Conservation (phyloP, 2,888 invertebrate genomes). For the Lasius platythorax region DNA sequence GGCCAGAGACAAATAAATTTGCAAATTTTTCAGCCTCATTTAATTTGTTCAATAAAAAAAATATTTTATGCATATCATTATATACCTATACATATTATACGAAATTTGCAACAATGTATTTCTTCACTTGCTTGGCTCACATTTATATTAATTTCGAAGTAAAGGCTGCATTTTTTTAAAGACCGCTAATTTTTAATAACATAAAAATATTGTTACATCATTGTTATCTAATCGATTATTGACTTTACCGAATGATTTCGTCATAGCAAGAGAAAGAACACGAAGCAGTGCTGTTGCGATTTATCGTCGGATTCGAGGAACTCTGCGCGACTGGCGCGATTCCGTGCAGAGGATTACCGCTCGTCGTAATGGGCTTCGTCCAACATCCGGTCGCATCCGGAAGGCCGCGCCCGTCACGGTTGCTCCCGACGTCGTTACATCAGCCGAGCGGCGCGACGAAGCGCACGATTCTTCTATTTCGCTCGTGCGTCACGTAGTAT, state of each 20-base stretch:
- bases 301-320: slow-evolving; percentile 44
- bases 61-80: background rate
- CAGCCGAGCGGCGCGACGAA: slow-evolving; percentile 55
- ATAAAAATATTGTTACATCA: background rate
- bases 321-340: slow-evolving; percentile 36
- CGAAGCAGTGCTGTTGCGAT: background rate
- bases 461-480: slow-evolving; percentile 72
- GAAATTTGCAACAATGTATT: background rate
- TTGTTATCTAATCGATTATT: background rate
- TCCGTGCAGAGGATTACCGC: slow-evolving; percentile 48
- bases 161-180: background rate
- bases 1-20: slow-evolving; percentile 12
- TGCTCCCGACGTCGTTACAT: slow-evolving; percentile 70
- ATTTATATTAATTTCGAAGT: slow-evolving; percentile 6
- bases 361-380: slow-evolving; percentile 73
- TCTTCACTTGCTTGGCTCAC: too few relatives aligned
- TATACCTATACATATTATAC: background rate
- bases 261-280: background rate
- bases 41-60: background rate
- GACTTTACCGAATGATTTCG: background rate
- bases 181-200: background rate
- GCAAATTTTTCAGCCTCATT: slow-evolving; percentile 17
- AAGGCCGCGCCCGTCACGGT: slow-evolving; percentile 83
- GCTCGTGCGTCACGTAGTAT: slow-evolving; percentile 70
- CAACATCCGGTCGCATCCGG: slow-evolving; percentile 83